Base-by-base conservation (phyloP, 1,140 invertebrate species). In the Triops cancriformis region DNA sequence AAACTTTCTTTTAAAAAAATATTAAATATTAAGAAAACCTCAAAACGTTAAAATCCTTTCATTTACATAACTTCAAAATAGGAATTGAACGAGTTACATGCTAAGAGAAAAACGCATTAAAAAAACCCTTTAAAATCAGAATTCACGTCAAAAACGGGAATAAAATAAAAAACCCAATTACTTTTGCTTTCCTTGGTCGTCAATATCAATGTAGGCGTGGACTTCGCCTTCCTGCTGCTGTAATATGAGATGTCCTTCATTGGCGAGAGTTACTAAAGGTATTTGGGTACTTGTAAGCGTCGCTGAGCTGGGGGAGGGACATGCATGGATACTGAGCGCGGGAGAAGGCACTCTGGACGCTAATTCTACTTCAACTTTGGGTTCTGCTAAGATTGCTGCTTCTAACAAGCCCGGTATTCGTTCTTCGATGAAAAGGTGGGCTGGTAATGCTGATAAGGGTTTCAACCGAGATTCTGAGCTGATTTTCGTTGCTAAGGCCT, bases 311-410 rank as follows among this genome's bases (percentile, higher is more conserved):
- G 51, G 51, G 18, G 51, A 64, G 51, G 51, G 51, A 64, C 51
- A 64, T 6, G 51, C 51, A 64, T 64, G 51, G 51, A 78, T 73
- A 43, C 77, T 78, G 28, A 78, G 45, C 23, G 81, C 79, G 0
- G 85, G 84, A 51, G 85, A 84, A 23, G 84, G 83, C 28, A 85
- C 80, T 23, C 91, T 88, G 11, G 82, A 79, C 23, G 80, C 82
- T 18, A 80, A 77, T 73, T 82, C 82, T 5, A 82, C 81, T 78
- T 82, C 81, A 7, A 82, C 81, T 82, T 93, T 92, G 9, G 93
- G 93, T 82, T 94, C 92, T 18, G 91, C 91, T 82, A 94, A 94
- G 81, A 94, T 93, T 12, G 92, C 92, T 11, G 92, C 91, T 83
- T 94, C 92, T n/a, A 94, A 83, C n/a, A 78, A 64, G 78, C 80